Evolutionary conservation across 2,797 vertebrate genomes (phyloP).

Genomic region (Limnodromus scolopaceus): DNA sequence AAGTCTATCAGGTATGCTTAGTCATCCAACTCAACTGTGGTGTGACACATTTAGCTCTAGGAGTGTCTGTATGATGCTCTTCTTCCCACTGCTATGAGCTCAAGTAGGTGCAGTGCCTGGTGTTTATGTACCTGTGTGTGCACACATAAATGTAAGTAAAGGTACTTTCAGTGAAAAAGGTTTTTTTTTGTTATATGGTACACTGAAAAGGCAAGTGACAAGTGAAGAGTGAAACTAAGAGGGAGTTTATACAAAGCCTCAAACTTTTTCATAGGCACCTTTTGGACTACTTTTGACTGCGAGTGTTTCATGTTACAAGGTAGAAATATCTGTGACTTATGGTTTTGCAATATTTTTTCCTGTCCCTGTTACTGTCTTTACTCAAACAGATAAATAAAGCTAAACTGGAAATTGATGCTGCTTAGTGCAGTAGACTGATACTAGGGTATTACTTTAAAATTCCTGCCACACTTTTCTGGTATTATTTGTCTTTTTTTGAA

Average conservation of each 20-base stretch:
- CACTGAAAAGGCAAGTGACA: neutral
- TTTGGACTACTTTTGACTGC: neutral
- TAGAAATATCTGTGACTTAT: neutral
- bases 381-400: neutral
- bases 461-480: neutral
- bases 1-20: neutral
- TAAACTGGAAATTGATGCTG: neutral
- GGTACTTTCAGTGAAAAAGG: neutral
- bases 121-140: neutral
- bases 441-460: neutral
- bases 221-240: neutral
- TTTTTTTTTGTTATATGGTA: neutral
- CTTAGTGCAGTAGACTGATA: neutral
- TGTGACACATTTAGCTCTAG: neutral
- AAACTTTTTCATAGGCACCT: neutral
- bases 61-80: neutral
- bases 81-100: neutral
- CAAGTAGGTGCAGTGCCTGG: neutral
- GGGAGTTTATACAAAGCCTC: neutral
- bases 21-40: neutral
- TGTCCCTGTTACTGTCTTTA: neutral
- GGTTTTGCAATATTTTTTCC: neutral
- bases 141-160: neutral
- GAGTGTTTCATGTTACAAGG: neutral
- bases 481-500: neutral